Base-by-base conservation (phyloP, 2,888 invertebrate genomes). In the Lasioglossum zephyrum region DNA sequence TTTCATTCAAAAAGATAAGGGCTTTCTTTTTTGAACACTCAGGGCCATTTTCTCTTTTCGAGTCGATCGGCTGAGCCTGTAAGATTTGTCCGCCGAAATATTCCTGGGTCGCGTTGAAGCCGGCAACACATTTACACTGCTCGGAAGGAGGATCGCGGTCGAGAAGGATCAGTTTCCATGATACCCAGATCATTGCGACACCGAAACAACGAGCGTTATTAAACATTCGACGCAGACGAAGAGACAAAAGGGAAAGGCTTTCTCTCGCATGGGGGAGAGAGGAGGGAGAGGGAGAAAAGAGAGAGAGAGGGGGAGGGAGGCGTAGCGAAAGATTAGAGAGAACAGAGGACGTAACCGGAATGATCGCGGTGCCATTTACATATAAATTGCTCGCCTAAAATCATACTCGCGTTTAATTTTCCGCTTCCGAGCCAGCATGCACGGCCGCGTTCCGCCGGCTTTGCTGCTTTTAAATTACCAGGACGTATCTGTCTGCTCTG, bases 341-440 rank as follows among this genome's bases (percentile, higher is more conserved):
- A 75, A 41, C 66, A 63, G 60, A 22, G 84, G 77, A 74, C 60
- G 84, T 82, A 78, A 79, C 84, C 60, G 53, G 82, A 78, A 81
- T 80, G 81, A 73, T 76, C 84, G 88, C 81, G 39, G 85, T 82
- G 87, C 87, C 90, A 92, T 94, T 94, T 93, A 93, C 94, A 94
- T 94, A 93, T 94, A 94, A 94, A 94, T 94, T 94, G 94, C 91
- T 87, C 91, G 84, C 91, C 93, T 93, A 93, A 93, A 93, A 93
- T 94, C 93, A 92, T 93, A 92, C 92, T 92, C 93, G 91, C 92
- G 93, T 94, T 94, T 94, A 93, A 94, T 94, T 94, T 93, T 93
- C 90, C 91, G 90, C 87, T 88, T 86, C 81, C 82, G 84, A 87
- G 89, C 85, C 88, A 85, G 78, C 66, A 49, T 73, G 60, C 81